Percentiles rank a stretch among this genome's conserved stretches.
phyloP scores from a whole-genome alignment of 2,888 invertebrate genomes.

The Amphipyra tragopoginis region DNA sequence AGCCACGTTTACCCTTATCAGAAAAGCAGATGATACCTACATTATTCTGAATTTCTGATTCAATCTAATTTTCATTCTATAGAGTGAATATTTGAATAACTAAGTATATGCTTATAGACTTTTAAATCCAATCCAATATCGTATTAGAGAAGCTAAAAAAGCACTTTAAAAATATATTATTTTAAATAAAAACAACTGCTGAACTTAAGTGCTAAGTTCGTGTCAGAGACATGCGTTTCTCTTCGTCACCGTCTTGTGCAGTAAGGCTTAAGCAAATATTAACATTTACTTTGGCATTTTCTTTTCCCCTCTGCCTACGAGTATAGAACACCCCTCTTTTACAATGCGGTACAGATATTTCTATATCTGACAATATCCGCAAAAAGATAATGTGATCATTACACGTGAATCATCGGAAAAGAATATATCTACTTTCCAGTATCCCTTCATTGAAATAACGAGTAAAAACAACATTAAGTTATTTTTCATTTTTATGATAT shows the following conservation, averaged over 20 bases:
- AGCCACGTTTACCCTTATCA: no score
- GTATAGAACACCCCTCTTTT: constrained; percentile 38
- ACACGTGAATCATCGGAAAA: background rate
- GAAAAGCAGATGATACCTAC: no score
- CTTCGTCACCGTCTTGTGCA: constrained; percentile 56
- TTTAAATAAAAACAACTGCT: background rate
- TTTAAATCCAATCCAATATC: background rate
- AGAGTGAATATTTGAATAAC: no score
- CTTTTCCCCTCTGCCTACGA: constrained; percentile 51
- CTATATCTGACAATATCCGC: constrained; percentile 25
- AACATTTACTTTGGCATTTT: constrained; percentile 71
- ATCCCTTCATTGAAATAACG: no score
- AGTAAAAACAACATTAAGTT: no score
- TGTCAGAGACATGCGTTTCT: constrained; percentile 58
- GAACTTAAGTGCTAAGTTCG: constrained; percentile 40
- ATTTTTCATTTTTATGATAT: no score
- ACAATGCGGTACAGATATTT: background rate
- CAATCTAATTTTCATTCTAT: no score
- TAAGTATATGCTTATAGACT: no score
- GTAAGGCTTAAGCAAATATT: constrained; percentile 74
- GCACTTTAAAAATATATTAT: no score
- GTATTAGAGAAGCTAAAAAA: background rate
- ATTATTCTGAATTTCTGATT: no score
- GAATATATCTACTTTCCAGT: no score
- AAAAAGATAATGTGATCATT: background rate